A percentile compares a stretch with the other conserved stretches of the same genome.
These are phyloP conservation scores for Corydoras maculifer DNA, from an alignment of 2,113 vertebrate genomes.

Conservation along the genomic window DNA sequence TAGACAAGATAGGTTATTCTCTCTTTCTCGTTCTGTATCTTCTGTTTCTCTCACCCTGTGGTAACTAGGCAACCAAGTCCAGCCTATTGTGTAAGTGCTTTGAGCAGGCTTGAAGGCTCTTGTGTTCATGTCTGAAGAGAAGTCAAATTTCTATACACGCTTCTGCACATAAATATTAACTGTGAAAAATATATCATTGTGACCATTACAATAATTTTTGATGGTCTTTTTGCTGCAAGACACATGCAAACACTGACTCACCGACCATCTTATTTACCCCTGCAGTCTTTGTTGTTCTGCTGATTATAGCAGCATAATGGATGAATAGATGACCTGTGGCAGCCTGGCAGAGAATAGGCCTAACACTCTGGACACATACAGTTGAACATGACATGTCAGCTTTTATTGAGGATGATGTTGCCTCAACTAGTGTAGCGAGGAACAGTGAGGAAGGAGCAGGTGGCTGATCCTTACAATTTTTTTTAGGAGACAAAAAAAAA, in stretches of 20 bases:
- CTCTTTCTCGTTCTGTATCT: slow-evolving; percentile 16
- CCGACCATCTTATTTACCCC: slow-evolving; percentile 15
- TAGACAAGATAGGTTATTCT: slow-evolving; percentile 35
- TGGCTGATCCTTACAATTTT: slow-evolving; percentile 9
- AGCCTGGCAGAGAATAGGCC: slow-evolving; percentile 11
- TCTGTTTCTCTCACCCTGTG: slow-evolving; percentile 16
- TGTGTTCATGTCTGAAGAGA: slow-evolving; percentile 25
- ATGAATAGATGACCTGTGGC: slow-evolving; percentile 20
- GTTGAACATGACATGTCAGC: slow-evolving; percentile 18
- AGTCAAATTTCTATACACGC: slow-evolving; percentile 24
- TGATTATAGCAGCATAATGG: slow-evolving; percentile 30
- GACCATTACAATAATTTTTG: not conserved
- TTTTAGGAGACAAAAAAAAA: not conserved
- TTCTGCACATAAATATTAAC: not conserved
- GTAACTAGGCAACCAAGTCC: slow-evolving; percentile 40
- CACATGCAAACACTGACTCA: slow-evolving; percentile 9
- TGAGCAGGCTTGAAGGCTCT: slow-evolving; percentile 18
- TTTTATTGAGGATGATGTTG: slow-evolving; percentile 22
- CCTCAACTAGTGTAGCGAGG: not conserved
- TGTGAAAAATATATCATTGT: not conserved
- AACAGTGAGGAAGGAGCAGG: not conserved
- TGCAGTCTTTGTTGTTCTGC: slow-evolving; percentile 23
- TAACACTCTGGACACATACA: slow-evolving; percentile 6
- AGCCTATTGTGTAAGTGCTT: slow-evolving; percentile 32
- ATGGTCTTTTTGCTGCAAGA: not conserved